Base-by-base conservation (phyloP, 2,113 vertebrate genomes). In the Esox niger region DNA sequence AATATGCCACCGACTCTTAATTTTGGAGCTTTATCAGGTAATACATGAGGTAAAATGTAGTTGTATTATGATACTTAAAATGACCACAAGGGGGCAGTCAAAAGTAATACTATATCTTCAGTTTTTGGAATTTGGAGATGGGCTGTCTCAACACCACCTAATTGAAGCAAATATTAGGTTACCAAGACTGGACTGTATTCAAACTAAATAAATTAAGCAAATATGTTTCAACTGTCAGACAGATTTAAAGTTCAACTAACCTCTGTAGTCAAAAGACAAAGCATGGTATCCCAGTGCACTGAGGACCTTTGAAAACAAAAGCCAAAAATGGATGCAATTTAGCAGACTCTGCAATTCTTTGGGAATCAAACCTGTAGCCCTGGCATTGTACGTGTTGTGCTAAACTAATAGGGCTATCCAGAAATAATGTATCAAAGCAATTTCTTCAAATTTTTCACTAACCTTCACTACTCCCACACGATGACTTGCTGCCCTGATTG, bases 181-280 rank as follows among this genome's bases (percentile, higher is more conserved):
- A 15, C 17, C 38, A 43, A 43, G 3, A 4, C 10, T 33, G 10
- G 32, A 33, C 6, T 33, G 6, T 33, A 33, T 33, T 33, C 10
- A 33, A 9, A 33, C 6, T 33, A 33, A 33, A 1, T 33, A 33
- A 33, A 33, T 7, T 8, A 33, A 33, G 32, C 32, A 33, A 33
- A 43, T 15, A 17, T 43, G 38, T 43, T 43, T 43, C 38, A 43
- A 43, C 38, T 3, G 15, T 27, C 26, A 27, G 17, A 80, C 66
- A 67, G 21, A 20, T 76, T 68, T 38, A 66, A 71, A 4, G 68
- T 76, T 63, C 47, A 46, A 82, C 67, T 33, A 86, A 98, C 96
- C 96, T 94, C 95, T 91, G 88, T 97, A 98, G 86, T 98, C 95
- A 0, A 95, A 81, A 66, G 88, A 88, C 80, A 97, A 70, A 33